phyloP scores from a whole-genome alignment of 2,797 vertebrate genomes.

The Gambusia yucatana region DNA sequence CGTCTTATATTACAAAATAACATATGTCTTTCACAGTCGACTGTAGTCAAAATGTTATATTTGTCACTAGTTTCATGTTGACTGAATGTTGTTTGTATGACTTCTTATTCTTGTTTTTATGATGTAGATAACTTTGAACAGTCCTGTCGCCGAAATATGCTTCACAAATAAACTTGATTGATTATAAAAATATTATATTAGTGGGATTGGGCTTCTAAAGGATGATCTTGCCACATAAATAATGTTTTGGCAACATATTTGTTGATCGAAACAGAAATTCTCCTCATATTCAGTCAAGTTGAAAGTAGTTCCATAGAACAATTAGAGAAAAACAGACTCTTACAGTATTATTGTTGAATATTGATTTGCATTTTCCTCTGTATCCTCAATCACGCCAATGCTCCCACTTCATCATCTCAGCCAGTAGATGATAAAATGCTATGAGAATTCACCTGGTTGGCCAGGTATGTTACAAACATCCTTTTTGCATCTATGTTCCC shows the following conservation, averaged over 20 bases:
- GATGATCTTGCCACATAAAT: background rate
- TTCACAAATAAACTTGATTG: too few relatives aligned
- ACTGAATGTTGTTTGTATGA: too few relatives aligned
- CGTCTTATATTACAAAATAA: background rate
- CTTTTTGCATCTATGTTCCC: background rate
- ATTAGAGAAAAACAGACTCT: background rate
- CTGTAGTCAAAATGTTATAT: too few relatives aligned
- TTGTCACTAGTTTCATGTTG: too few relatives aligned
- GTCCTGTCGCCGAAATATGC: too few relatives aligned
- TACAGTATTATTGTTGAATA: background rate
- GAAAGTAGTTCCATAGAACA: background rate
- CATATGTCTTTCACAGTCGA: background rate
- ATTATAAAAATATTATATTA: background rate
- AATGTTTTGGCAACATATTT: background rate
- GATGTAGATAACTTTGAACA: too few relatives aligned
- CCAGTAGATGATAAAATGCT: background rate
- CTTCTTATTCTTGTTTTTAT: too few relatives aligned
- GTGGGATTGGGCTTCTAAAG: background rate
- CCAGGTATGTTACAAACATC: background rate
- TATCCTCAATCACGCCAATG: background rate
- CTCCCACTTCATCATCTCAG: background rate
- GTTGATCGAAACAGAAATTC: background rate
- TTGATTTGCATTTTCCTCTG: background rate
- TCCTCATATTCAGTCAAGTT: background rate
- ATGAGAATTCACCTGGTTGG: background rate